phyloP scores from a whole-genome alignment of 2,797 vertebrate species.

The Molossus molossus region DNA sequence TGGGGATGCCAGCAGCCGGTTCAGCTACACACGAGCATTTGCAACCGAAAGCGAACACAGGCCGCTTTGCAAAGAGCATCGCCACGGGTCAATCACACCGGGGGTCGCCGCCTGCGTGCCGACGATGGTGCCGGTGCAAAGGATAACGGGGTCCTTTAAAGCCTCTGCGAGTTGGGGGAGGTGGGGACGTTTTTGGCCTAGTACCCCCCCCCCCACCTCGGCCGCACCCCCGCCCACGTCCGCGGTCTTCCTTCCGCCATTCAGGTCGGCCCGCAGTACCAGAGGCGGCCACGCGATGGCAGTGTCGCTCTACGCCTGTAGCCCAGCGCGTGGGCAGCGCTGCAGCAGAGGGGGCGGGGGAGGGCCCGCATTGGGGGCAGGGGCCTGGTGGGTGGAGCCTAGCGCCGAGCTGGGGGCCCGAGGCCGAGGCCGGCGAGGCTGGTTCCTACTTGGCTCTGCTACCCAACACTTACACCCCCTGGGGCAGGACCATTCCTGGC shows the following conservation, averaged over 20 bases:
- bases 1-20: background rate
- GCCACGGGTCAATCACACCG: background rate
- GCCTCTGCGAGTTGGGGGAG: background rate
- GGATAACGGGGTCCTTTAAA: background rate
- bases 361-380: background rate
- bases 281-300: slow-evolving; percentile 27
- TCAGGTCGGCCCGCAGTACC: background rate
- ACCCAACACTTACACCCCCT: background rate
- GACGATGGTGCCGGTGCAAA: background rate
- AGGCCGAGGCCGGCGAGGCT: background rate
- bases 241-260: rapidly evolving
- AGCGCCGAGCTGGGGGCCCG: background rate
- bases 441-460: background rate
- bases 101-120: background rate
- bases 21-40: background rate
- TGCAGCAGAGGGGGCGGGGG: background rate
- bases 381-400: background rate
- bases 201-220: rapidly evolving
- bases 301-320: slow-evolving; percentile 58
- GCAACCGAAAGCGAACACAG: background rate
- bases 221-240: background rate
- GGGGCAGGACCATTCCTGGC: background rate
- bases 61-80: background rate
- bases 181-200: background rate
- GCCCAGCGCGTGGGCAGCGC: background rate